Base-by-base conservation (phyloP, 2,888 invertebrate genomes). In the Aromia moschata region DNA sequence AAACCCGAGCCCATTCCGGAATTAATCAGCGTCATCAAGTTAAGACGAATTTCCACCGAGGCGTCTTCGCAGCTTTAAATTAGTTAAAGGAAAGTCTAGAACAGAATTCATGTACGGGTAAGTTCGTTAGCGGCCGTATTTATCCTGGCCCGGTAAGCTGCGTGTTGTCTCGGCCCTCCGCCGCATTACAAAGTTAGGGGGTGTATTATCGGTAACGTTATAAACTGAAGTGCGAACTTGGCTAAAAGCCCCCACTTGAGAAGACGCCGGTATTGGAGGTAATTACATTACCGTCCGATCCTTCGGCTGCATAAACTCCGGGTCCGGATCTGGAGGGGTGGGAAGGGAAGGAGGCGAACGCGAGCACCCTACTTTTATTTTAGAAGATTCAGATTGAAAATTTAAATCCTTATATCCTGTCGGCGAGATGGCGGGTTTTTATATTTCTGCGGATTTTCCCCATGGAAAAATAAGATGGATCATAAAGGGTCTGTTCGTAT, bases 181-280 rank as follows among this genome's bases (percentile, higher is more conserved):
- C 51, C 25, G 37, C 30, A 60, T 63, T 64, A 58, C 64, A 65
- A 70, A 70, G 68, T 70, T 70, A 49, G 65, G 70, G 70, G 71
- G 70, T 69, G 70, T 74, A 74, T 75, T 77, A 74, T 75, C 72
- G 75, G 71, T 76, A 77, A 75, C 71, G 74, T 70, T 73, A 73
- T 75, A 74, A 73, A 73, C 72, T 75, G 71, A 69, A 76, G 76
- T 74, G 73, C 73, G 75, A 77, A 77, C 74, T 76, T 73, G 67
- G 74, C 74, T 77, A 73, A 76, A 77, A 76, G 77, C 77, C 63
- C 70, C 73, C 68, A 70, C 75, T 73, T 69, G 70, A 74, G 67
- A 67, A 69, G 68, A 73, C 70, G 72, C 70, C 70, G 72, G 74
- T 72, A 73, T 71, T 72, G 68, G 65, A 69, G 73, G 73, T 77